A percentile compares a stretch with the other conserved stretches of the same genome.
Evolutionary conservation across 2,113 vertebrate species (phyloP).

Genomic region (Centropristis striata): DNA sequence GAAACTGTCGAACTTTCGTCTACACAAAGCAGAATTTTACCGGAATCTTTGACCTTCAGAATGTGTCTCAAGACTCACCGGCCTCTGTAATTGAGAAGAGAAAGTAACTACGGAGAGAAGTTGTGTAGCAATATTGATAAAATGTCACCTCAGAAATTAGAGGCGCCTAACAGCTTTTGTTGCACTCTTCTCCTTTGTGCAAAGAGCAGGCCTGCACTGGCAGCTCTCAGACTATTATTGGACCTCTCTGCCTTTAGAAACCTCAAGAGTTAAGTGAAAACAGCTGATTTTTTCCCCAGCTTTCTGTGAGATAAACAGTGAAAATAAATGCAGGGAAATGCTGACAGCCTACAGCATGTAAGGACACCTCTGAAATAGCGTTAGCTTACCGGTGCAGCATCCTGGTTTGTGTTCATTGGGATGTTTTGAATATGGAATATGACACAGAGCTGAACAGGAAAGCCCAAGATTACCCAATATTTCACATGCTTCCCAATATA

Average conservation of each 20-base stretch:
- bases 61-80: constrained; percentile 18
- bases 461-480: constrained; percentile 8
- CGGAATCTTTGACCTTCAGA: constrained; percentile 65
- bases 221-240: constrained; percentile 42
- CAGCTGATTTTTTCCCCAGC: not conserved
- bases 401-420: constrained; percentile 8
- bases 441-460: constrained; percentile 7
- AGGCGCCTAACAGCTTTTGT: constrained; percentile 66
- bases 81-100: constrained; percentile 66
- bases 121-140: constrained; percentile 76
- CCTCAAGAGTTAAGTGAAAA: constrained; percentile 13
- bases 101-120: constrained; percentile 59
- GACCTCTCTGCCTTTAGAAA: constrained; percentile 22
- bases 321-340: constrained; percentile 37
- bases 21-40: constrained; percentile 24
- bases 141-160: constrained; percentile 81
- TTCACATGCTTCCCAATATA: constrained; percentile 7
- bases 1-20: constrained; percentile 6
- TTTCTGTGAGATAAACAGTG: constrained; percentile 24
- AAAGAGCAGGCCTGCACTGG: constrained; percentile 35
- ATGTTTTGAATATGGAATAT: constrained; percentile 7
- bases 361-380: constrained; percentile 14
- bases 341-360: constrained; percentile 21
- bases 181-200: constrained; percentile 47
- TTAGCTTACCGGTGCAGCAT: not conserved